Base-by-base conservation (phyloP, 30 jellyfish, hydroid and myxozoan species). In the Aurelia sp. region DNA sequence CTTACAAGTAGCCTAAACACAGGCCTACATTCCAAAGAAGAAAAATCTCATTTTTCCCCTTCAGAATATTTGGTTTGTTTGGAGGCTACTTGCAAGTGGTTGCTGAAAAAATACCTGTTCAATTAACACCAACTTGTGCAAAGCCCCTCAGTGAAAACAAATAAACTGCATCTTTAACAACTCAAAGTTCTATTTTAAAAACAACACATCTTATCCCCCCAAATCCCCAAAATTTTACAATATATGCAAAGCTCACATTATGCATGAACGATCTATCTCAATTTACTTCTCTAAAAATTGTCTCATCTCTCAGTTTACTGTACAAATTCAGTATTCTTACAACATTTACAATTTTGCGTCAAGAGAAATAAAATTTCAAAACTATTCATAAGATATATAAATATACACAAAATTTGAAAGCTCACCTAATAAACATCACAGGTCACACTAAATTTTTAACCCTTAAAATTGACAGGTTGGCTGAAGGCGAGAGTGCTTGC, bases 241-340 rank as follows among this genome's bases (percentile, higher is more conserved):
- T 78, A 64, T 62, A 78, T 78, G 80, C 89, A 78, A 63, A 63
- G 77, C 16, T 76, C 77, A 3, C 78, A 60, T 8, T 7, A 44
- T 23, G 68, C 79, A 78, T 61, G 65, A 37, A 47, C 3, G 37
- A 69, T 64, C 63, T 41, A 41, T 16, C 19, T 30, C 22, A 20
- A 30, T 23, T 40, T 63, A 60, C 52, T 41, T 69, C 79, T 78
- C 66, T 76, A 76, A 78, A 78, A 78, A 78, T 9, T 41, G 33
- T 35, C 55, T 41, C 73, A 5, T 9, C 13, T 44, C 15, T 47
- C 79, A 40, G 69, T 52, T 41, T 78, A 18, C 79, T 78, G 63
- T 78, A 78, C 89, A 78, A 78, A 78, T 78, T 64, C 89, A 47
- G 89, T 62, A 78, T 78, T 19, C 33, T 61, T 78, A 78, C 89